Percentiles rank a stretch among this genome's conserved stretches.
phyloP scores from a whole-genome alignment of 2,888 invertebrate genomes.

The Schizaphis graminum region DNA sequence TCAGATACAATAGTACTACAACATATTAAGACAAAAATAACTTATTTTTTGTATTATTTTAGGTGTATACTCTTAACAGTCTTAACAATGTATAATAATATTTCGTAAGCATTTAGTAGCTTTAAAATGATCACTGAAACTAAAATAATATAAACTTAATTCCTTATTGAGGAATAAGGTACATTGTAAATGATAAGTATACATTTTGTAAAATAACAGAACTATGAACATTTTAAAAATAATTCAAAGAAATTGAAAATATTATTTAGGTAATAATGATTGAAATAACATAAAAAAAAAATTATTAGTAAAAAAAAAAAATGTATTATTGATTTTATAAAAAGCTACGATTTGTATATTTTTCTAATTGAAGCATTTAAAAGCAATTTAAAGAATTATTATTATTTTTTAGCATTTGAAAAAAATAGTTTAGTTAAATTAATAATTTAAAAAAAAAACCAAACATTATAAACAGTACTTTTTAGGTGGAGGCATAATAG shows the following conservation, averaged over 20 bases:
- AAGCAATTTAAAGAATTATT: no score
- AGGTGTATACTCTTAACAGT: background rate
- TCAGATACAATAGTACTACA: background rate
- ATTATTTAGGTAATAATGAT: background rate
- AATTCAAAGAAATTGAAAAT: background rate
- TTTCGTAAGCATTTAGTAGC: background rate
- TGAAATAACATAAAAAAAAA: background rate
- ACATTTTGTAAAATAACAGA: background rate
- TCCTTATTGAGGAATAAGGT: background rate
- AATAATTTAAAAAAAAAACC: background rate
- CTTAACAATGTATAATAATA: background rate
- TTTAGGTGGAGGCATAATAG: constrained; percentile 52
- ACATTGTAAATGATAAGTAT: background rate
- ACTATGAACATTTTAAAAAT: background rate
- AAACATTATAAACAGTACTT: constrained; percentile 12
- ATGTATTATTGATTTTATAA: background rate
- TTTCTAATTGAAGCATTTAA: no score
- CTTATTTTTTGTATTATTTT: background rate
- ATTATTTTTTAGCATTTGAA: no score
- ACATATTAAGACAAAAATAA: background rate
- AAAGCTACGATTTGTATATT: background rate
- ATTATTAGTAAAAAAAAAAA: background rate
- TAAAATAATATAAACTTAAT: background rate
- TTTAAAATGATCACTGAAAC: background rate
- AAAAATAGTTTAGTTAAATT: background rate